Base-by-base conservation (phyloP, 2,888 invertebrate species). In the Tigriopus californicus region DNA sequence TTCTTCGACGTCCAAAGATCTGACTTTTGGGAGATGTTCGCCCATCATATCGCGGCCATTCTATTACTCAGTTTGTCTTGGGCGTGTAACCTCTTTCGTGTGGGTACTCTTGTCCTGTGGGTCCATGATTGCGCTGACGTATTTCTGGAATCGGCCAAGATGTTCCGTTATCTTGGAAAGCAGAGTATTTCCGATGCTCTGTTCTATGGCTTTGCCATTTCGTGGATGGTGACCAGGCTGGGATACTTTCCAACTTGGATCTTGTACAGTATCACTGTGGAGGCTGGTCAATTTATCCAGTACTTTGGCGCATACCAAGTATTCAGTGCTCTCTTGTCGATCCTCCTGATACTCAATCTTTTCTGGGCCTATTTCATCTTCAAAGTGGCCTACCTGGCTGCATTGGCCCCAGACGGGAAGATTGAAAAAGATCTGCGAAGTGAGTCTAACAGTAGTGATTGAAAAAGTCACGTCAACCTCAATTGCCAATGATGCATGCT, bases 81-180 rank as follows among this genome's bases (percentile, higher is more conserved):
- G 61, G 48, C 56, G 22, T 58, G 58, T 47, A 60, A 61, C 55
- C 59, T 60, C 18, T 47, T 60, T 11, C 53, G 61, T 13, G 54
- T 61, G 11, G 62, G 62, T 2, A 60, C 55, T 12, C 18, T 63
- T n/a, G 62, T 63, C 46, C 46, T 63, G 25, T 52, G 61, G 40
- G 52, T 62, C 2, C 62, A 62, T 40, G 58, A 60, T 24, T 55
- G 15, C 13, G 57, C 58, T 2, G 63, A 63, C 47, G 25, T 56
- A n/a, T 48, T 61, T 8, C 60, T 63, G 11, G 40, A 61, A 11
- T n/a, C 55, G 5, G 63, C 60, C 20, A 63, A 63, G 49, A 51
- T 62, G 54, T 56, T 48, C 24, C 25, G 25, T 22, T 63, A 63
- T 25, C 42, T 58, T 1, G 44, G 51, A 1, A 20, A 25, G 33